A percentile compares a stretch with the other conserved stretches of the same genome.
phyloP scores from a whole-genome alignment of 2,888 invertebrate species.

The Autographa gamma region DNA sequence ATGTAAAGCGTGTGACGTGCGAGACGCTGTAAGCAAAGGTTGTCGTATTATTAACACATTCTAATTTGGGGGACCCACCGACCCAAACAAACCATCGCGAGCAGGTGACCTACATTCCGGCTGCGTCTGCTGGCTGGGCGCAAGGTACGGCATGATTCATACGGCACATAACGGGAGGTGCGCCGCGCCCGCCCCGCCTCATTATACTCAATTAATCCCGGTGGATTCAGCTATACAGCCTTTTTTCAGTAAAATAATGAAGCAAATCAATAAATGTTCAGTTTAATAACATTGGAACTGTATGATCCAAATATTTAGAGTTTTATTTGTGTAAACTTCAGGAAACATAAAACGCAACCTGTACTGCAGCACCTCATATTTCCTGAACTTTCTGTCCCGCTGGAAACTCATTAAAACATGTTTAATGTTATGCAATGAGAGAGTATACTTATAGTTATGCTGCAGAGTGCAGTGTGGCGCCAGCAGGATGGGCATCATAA shows the following conservation, averaged over 20 bases:
- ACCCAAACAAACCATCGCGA: constrained; percentile 87
- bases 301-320: background rate
- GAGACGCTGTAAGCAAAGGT: constrained; percentile 79
- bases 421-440: constrained; percentile 7
- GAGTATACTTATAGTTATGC: constrained; percentile 17
- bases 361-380: background rate
- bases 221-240: constrained; percentile 15
- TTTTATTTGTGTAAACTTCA: background rate
- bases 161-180: constrained; percentile 39
- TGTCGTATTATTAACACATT: constrained; percentile 85
- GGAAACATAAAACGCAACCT: background rate
- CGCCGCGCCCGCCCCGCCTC: constrained; percentile 50
- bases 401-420: constrained; percentile 17
- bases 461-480: constrained; percentile 55
- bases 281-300: background rate
- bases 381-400: background rate
- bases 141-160: constrained; percentile 81
- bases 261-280: background rate
- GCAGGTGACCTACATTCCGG: constrained; percentile 85
- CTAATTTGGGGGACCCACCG: constrained; percentile 82
- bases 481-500: constrained; percentile 60
- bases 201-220: constrained; percentile 34
- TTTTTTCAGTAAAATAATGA: constrained; percentile 16
- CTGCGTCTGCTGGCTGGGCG: constrained; percentile 78
- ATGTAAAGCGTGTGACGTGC: constrained; percentile 67